These are phyloP conservation scores for Noctua fimbriata DNA, from an alignment of 2,888 invertebrate genomes.

Conservation along the genomic window DNA sequence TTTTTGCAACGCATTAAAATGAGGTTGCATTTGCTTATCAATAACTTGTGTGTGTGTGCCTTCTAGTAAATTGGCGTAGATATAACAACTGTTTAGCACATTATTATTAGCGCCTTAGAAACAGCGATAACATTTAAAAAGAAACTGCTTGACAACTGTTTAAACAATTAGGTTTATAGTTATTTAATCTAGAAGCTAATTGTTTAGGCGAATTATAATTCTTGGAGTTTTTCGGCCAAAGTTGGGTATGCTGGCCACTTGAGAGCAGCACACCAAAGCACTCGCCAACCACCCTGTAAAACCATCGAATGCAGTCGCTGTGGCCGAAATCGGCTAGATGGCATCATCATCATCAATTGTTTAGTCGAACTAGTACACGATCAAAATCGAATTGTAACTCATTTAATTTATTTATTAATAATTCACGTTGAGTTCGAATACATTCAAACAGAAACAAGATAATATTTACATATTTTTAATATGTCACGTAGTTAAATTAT, in stretches of 20 bases:
- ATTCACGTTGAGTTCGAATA: background rate
- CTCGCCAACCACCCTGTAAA: no score
- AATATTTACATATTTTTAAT: no score
- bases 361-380: background rate
- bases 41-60: conserved; percentile 18
- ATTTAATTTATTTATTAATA: background rate
- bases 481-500: background rate
- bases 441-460: background rate
- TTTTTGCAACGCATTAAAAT: conserved; percentile 11
- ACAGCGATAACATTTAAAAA: conserved; percentile 22
- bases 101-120: conserved; percentile 7
- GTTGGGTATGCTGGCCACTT: no score
- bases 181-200: conserved; percentile 38
- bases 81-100: conserved; percentile 15
- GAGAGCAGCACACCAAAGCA: no score
- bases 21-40: conserved; percentile 45
- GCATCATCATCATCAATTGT: no score
- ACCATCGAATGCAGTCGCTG: no score
- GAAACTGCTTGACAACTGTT: conserved; percentile 7
- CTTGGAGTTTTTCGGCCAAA: no score
- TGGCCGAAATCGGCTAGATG: no score
- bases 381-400: background rate
- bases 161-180: conserved; percentile 5
- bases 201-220: background rate
- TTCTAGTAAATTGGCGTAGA: conserved; percentile 24